Conservation (phyloP, 2,888 invertebrate species). For the Lithophane ornitopus region DNA sequence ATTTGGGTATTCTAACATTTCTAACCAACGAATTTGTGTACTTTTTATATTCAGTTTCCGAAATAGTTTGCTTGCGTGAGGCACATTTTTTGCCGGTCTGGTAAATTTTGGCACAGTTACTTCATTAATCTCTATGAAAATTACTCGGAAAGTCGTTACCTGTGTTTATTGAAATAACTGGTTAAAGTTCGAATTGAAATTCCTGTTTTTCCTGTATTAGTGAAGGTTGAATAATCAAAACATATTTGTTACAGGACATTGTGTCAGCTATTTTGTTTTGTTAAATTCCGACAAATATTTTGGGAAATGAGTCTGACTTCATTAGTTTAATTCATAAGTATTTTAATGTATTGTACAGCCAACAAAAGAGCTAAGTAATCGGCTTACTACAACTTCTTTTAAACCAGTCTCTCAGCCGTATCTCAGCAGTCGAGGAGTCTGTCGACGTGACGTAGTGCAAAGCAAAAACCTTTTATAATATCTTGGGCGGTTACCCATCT, state of each 20-base stretch:
- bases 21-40: slow-evolving; percentile 15
- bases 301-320: no score
- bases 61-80: slow-evolving; percentile 42
- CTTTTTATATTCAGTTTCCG: slow-evolving; percentile 13
- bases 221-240: not conserved
- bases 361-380: not conserved
- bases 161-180: slow-evolving; percentile 19
- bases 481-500: not conserved
- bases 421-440: not conserved
- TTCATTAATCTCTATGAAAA: slow-evolving; percentile 19
- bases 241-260: not conserved
- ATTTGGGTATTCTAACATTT: slow-evolving; percentile 7
- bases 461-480: not conserved
- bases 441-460: not conserved
- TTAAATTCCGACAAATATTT: not conserved
- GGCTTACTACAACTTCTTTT: not conserved
- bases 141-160: slow-evolving; percentile 16
- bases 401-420: no score
- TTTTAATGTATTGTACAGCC: not conserved
- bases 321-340: not conserved
- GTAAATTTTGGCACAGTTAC: slow-evolving; percentile 42
- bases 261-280: not conserved
- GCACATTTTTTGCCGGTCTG: slow-evolving; percentile 39
- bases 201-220: not conserved
- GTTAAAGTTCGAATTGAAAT: not conserved